Evolutionary conservation across 2,113 vertebrate species (phyloP), one percentile per base, ranked within the genome.

Genomic region (Corynorhinus townsendii): DNA sequence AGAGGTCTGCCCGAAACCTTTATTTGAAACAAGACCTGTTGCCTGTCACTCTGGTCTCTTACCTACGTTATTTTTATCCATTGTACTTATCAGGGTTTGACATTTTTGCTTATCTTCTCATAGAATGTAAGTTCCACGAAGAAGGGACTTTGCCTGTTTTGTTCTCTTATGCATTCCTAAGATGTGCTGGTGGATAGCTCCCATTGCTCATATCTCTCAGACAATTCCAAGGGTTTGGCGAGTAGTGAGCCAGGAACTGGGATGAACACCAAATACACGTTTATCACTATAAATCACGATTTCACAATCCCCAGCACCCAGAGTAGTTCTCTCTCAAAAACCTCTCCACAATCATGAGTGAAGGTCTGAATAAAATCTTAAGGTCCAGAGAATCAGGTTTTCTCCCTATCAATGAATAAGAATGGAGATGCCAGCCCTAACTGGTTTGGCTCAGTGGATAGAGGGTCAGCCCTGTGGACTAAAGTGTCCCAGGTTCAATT

Each of bases 341-440:
- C 43, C 12, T 35, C 38, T 68, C 10, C 19, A 11, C 64, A 62
- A n/a, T 86, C n/a, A 33, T n/a, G 49, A 77, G 33, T 45, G 40
- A 84, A 71, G 35, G 20, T 54, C 40, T 66, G 38, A 76, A 90
- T 56, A 49, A 91, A 76, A 22, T 85, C 76, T 64, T 73, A n/a
- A 64, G 17, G 72, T 94, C 62, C 81, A 5, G 38, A 86, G 62
- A 95, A 14, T 71, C 88, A 86, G 81, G n/a, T 90, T 79, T 93
- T 90, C 72, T 66, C n/a, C 47, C 15, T 26, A n/a, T 77, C 10
- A 28, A 17, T 92, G 80, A 81, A 28, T 45, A 89, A 94, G 52
- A 90, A 86, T 54, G 40, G 52, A 92, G 77, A 69, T 82, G 82
- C 66, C 68, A 90, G 82, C 54, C 54, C 19, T 22, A 22, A 56